Evolutionary conservation across 2,113 vertebrate species (phyloP).

Genomic region (Callocephalon fimbriatum): DNA sequence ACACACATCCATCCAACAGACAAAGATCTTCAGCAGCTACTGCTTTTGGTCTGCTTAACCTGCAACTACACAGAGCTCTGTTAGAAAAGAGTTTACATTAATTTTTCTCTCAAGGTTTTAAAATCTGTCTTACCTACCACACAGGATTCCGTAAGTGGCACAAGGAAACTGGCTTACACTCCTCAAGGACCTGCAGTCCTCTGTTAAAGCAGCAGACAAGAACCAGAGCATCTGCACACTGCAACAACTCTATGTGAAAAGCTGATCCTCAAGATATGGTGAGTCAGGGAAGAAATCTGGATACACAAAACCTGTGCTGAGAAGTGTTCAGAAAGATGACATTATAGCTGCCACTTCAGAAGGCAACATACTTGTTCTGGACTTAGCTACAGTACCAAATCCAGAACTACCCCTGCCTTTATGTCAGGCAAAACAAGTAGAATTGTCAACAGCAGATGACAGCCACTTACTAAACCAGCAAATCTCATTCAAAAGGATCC

Average conservation of each 20-base stretch:
- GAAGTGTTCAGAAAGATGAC: not conserved
- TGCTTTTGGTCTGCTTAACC: not conserved
- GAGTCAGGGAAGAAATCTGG: not conserved
- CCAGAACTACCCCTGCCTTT: not conserved
- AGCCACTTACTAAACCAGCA: not conserved
- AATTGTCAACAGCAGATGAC: not conserved
- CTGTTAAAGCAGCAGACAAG: not conserved
- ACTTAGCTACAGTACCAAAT: not conserved
- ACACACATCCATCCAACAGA: not conserved
- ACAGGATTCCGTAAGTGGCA: fast-evolving
- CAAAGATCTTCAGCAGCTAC: not conserved
- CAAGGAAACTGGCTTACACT: not conserved
- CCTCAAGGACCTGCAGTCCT: not conserved
- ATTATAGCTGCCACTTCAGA: not conserved
- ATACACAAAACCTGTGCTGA: not conserved
- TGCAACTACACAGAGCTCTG: not conserved
- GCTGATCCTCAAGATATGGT: fast-evolving
- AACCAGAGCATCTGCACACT: not conserved
- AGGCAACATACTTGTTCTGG: not conserved
- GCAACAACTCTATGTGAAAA: not conserved
- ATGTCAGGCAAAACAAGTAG: fast-evolving
- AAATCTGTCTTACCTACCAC: not conserved
- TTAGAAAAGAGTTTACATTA: not conserved
- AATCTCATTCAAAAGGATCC: not conserved
- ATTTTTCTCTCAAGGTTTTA: not conserved